A percentile compares a stretch with the other conserved stretches of the same genome.
Evolutionary conservation across 2,113 vertebrate genomes (phyloP).

Genomic region (Lanius ludovicianus): DNA sequence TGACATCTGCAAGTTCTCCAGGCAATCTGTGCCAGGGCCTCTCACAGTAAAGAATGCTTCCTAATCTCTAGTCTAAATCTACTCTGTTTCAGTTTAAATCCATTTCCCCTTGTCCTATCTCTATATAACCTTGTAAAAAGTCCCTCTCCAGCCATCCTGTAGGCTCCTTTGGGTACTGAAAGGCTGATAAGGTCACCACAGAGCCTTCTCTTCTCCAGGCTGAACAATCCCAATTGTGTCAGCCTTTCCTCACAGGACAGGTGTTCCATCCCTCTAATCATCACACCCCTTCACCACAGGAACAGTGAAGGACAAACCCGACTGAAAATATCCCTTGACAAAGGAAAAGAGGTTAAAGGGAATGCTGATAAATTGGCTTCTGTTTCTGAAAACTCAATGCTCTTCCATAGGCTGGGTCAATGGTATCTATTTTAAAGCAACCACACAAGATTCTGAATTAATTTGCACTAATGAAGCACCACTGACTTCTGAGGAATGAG

Average conservation of each 20-base stretch:
- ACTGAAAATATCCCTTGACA: background rate
- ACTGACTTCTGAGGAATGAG: background rate
- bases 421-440: conserved; percentile 22
- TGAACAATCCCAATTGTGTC: background rate
- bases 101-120: background rate
- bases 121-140: background rate
- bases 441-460: background rate
- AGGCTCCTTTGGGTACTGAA: background rate
- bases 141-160: background rate
- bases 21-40: background rate
- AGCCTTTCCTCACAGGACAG: background rate
- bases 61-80: background rate
- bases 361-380: background rate
- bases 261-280: background rate
- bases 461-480: background rate
- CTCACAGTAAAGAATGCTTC: background rate
- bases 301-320: background rate
- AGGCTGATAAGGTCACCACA: background rate
- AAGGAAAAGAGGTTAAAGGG: background rate
- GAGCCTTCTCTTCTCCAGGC: background rate
- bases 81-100: background rate
- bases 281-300: background rate
- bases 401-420: conserved; percentile 1
- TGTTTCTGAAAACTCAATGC: background rate
- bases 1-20: background rate